phyloP scores from a whole-genome alignment of 1,140 invertebrate species.

The Platyscapa corneri region DNA sequence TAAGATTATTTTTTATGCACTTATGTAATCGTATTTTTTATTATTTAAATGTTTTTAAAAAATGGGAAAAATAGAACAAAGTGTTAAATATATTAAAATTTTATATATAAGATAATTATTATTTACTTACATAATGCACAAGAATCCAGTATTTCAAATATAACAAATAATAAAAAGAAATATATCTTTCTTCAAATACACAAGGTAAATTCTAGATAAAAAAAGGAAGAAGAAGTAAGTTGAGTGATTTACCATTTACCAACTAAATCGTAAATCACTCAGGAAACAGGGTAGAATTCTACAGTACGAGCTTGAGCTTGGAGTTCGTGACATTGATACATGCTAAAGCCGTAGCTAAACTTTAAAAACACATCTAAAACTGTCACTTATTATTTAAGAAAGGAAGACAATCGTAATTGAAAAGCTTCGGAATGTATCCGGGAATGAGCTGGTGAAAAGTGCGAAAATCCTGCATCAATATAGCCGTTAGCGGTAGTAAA shows the following conservation, averaged over 20 bases:
- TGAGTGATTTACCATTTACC: conserved; percentile 20
- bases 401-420: conserved; percentile 12
- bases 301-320: background rate
- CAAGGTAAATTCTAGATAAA: background rate
- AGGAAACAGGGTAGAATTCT: background rate
- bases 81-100: no score
- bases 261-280: background rate
- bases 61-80: no score
- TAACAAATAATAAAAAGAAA: background rate
- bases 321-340: conserved; percentile 5
- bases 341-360: background rate
- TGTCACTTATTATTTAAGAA: background rate
- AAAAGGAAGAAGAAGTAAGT: background rate
- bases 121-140: background rate
- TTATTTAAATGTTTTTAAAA: no score
- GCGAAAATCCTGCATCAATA: background rate
- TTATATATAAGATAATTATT: no score
- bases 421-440: background rate
- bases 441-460: background rate
- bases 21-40: no score
- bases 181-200: background rate
- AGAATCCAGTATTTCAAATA: background rate
- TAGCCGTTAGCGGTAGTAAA: background rate
- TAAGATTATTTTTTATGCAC: no score
- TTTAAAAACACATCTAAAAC: conserved; percentile 21